Percentiles rank a stretch among this genome's conserved stretches.
Evolutionary conservation across 2,888 invertebrate species (phyloP).

Genomic region (Phortica okadai): DNA sequence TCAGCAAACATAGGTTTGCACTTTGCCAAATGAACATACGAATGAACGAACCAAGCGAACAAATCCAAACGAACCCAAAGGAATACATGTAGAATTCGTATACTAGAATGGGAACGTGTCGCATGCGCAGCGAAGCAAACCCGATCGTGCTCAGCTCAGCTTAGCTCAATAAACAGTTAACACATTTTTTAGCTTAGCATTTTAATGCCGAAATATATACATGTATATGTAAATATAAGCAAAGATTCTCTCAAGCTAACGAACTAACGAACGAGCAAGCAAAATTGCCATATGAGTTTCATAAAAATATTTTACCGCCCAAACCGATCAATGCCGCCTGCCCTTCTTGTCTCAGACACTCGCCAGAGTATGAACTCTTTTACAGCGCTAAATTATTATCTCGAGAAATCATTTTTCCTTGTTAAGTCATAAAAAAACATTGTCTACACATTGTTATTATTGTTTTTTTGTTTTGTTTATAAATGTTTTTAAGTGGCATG

Average conservation of each 20-base stretch:
- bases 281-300: neutral
- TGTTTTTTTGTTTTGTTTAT: constrained; percentile 12
- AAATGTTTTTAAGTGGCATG: constrained; percentile 11
- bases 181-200: constrained; percentile 7
- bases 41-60: neutral
- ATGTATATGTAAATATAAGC: no score
- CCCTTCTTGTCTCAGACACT: neutral
- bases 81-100: no score
- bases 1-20: constrained; percentile 75
- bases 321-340: neutral
- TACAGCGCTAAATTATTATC: constrained; percentile 17
- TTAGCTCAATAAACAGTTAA: neutral
- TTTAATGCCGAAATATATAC: constrained; percentile 7
- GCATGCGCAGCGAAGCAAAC: no score
- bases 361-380: constrained; percentile 6
- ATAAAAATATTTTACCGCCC: neutral
- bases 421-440: constrained; percentile 26
- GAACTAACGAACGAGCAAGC: neutral
- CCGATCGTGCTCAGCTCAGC: neutral
- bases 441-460: constrained; percentile 24
- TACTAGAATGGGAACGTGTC: no score
- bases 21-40: constrained; percentile 51
- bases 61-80: no score
- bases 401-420: constrained; percentile 25
- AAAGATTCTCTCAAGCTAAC: no score